Evolutionary conservation across 2,888 invertebrate genomes (phyloP).

Genomic region (Dichetophora obliterata): DNA sequence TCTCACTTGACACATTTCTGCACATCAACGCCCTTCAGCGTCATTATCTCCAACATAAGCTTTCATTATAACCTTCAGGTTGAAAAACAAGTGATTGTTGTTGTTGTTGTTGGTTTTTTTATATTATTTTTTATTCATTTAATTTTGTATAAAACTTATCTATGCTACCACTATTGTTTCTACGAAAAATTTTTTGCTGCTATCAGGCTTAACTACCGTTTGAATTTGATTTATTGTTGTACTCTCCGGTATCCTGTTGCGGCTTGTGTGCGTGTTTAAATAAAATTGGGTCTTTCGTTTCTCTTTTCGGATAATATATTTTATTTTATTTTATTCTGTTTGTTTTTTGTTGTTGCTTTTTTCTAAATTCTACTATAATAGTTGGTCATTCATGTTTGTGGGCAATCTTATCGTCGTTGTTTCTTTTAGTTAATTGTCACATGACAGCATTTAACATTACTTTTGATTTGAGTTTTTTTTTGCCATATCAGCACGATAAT

Average conservation of each 20-base stretch:
- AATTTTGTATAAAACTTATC: too few relatives aligned
- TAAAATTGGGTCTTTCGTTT: slow-evolving; percentile 2
- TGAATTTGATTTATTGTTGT: slow-evolving; percentile 35
- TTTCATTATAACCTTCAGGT: too few relatives aligned
- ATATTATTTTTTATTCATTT: too few relatives aligned
- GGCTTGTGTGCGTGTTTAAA: background rate
- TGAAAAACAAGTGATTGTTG: too few relatives aligned
- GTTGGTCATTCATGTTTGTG: slow-evolving; percentile 29
- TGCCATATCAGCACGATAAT: background rate
- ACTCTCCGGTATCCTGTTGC: slow-evolving; percentile 13
- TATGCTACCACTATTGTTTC: too few relatives aligned
- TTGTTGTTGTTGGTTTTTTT: too few relatives aligned
- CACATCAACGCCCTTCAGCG: slow-evolving; percentile 30
- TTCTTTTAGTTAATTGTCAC: slow-evolving; percentile 7
- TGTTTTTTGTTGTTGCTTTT: background rate
- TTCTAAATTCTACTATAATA: slow-evolving; percentile 39
- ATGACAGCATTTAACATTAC: slow-evolving; percentile 5
- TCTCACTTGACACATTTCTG: background rate
- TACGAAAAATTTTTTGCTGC: too few relatives aligned
- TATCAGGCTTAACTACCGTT: background rate
- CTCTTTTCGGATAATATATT: background rate
- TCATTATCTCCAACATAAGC: slow-evolving; percentile 6
- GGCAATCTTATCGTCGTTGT: slow-evolving; percentile 4
- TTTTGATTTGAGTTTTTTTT: background rate
- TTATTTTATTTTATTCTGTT: background rate